Evolutionary conservation across 2,888 invertebrate genomes (phyloP), one percentile per base, ranked within the genome.

Genomic region (Amiota minor): DNA sequence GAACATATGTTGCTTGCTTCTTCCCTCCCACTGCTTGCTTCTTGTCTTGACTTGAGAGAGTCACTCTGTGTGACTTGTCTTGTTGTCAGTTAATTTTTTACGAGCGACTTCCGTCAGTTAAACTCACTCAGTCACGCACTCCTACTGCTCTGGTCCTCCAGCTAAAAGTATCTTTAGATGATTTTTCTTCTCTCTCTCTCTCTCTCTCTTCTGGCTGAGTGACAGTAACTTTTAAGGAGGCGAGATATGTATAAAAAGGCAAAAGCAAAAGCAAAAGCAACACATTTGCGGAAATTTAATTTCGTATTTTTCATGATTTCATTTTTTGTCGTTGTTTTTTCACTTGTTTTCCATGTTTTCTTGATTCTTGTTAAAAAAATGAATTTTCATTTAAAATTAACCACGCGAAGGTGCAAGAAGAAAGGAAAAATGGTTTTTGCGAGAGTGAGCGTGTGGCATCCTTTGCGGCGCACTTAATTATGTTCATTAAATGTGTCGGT

Each of bases 401-500:
- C 46, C 35, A 35, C 2, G 35, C 35, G 6, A 35, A 35, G 35
- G 35, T 35, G 35, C 6, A 35, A 35, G 6, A 35, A 35, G 35
- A 6, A 35, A 35, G 6, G 18, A 59, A 59, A 56, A 56, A 16
- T 16, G 18, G 2, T 2, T 53, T 1, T 1, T n/a, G 45, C 20
- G 62, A 23, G 69, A 3, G 69, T 16, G 47, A 11, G 59, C 11
- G 20, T 20, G 23, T 50, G 53, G 45, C 74, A 68, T 53, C 53
- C 46, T 67, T 69, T 68, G 71, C 64, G 73, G 76, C 72, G 20
- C 84, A 83, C 83, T 83, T 83, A 83, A 83, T 83, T 85, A 83
- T 83, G 84, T 85, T 83, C 86, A 83, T 83, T 83, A 83, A 82
- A 82, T 85, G 77, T 81, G 84, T 77, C 78, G 78, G 80, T 86